Conservation (phyloP, 2,797 vertebrate genomes). For the Rhinichthys osculus region DNA sequence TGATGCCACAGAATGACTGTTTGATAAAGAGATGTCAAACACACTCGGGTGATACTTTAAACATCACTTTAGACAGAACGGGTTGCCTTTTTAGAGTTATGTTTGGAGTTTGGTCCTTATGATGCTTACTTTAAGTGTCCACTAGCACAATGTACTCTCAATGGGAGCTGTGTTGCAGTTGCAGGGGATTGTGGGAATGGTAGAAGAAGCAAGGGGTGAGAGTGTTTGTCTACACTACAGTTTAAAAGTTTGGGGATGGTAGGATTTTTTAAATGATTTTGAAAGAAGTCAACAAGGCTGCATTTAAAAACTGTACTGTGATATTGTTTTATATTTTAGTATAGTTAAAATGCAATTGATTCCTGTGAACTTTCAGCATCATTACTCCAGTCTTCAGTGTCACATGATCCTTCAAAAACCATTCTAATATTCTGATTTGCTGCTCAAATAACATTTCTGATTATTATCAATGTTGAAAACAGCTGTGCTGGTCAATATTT, state of each 20-base stretch:
- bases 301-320: background rate
- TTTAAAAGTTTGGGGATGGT: background rate
- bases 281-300: background rate
- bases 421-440: background rate
- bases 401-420: background rate
- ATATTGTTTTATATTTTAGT: background rate
- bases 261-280: background rate
- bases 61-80: background rate
- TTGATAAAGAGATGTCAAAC: background rate
- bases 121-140: background rate
- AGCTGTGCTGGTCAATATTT: too few relatives aligned
- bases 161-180: background rate
- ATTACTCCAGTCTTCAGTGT: background rate
- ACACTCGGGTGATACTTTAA: background rate
- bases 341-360: background rate
- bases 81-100: background rate
- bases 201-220: background rate
- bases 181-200: background rate
- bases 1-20: conserved; percentile 4
- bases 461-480: background rate
- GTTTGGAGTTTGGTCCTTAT: background rate
- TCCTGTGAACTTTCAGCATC: background rate
- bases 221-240: background rate
- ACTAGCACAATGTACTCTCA: background rate
- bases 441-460: background rate